Conservation (phyloP, 2,113 vertebrate genomes). For the Zosterops borbonicus region DNA sequence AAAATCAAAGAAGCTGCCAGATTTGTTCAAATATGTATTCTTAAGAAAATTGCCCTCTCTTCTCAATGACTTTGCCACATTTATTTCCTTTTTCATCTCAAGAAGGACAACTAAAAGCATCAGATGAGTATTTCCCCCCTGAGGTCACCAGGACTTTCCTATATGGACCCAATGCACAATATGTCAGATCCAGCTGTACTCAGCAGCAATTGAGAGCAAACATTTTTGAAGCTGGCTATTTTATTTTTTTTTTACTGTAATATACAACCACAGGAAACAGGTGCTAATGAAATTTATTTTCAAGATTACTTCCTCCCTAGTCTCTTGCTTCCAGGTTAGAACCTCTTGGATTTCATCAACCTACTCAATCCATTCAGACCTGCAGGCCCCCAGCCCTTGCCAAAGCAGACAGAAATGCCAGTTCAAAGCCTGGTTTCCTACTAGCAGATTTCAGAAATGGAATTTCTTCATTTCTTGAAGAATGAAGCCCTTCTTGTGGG, state of each 20-base stretch:
- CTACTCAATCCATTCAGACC: neutral
- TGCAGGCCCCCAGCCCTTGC: neutral
- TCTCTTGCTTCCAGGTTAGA: neutral
- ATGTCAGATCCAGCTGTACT: neutral
- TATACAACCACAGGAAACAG: neutral
- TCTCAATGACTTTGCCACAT: neutral
- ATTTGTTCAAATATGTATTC: neutral
- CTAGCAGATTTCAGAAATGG: neutral
- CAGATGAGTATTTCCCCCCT: neutral
- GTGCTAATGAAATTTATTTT: slow-evolving; percentile 4
- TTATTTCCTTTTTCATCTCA: neutral
- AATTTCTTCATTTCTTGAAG: neutral
- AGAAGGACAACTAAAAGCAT: neutral
- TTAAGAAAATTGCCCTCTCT: neutral
- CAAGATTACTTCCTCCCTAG: neutral
- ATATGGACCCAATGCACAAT: neutral
- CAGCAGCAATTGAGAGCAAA: neutral
- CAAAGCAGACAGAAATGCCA: neutral
- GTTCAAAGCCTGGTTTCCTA: neutral
- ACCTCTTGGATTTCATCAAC: neutral
- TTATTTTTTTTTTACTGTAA: neutral
- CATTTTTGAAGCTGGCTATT: neutral
- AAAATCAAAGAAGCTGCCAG: neutral
- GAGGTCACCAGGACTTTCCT: neutral
- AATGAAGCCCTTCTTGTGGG: neutral